Percentiles rank a stretch among this genome's conserved stretches.
Evolutionary conservation across 1,140 invertebrate genomes (phyloP).

Genomic region (Orchesella cincta): DNA sequence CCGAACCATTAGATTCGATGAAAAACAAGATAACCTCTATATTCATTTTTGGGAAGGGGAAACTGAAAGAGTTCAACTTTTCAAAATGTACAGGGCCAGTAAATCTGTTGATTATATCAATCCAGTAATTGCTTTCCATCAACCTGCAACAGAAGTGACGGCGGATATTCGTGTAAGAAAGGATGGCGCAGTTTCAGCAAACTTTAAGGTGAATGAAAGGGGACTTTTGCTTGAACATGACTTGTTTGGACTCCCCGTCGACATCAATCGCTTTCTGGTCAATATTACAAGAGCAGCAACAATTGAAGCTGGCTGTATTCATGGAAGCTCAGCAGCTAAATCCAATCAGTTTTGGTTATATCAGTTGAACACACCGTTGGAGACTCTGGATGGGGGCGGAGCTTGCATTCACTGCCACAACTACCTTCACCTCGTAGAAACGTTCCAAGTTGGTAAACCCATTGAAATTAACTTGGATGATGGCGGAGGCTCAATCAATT

Average conservation of each 20-base stretch:
- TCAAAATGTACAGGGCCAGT: background rate
- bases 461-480: background rate
- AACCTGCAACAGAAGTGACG: background rate
- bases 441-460: background rate
- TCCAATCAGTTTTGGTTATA: background rate
- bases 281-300: background rate
- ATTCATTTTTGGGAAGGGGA: background rate
- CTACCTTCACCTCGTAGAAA: background rate
- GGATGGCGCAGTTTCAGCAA: background rate
- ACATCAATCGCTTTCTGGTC: background rate
- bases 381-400: background rate
- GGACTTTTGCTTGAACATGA: background rate
- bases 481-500: background rate
- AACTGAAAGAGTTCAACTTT: background rate
- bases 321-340: background rate
- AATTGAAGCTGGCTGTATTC: background rate
- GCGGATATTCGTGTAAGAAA: background rate
- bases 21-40: background rate
- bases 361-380: background rate
- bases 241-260: background rate
- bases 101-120: background rate
- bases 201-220: background rate
- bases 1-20: background rate
- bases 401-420: background rate
- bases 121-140: background rate